These are phyloP conservation scores for Telmatochromis sp. DNA, from an alignment of 2,113 vertebrate species.

Conservation along the genomic window DNA sequence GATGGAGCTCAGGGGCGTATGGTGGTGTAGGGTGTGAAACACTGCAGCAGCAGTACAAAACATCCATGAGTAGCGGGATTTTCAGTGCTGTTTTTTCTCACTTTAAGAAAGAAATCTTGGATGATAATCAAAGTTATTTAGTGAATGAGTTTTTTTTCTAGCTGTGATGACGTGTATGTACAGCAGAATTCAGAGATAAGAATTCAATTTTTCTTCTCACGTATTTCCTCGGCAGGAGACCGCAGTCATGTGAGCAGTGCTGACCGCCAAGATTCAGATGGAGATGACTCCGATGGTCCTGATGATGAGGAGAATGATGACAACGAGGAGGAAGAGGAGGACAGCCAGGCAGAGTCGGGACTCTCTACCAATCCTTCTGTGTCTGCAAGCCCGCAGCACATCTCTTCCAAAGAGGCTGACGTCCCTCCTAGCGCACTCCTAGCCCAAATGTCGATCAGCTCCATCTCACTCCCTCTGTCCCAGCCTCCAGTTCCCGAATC, in stretches of 20 bases:
- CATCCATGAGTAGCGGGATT: background rate
- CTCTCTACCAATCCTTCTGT: constrained; percentile 90
- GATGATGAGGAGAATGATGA: constrained; percentile 92
- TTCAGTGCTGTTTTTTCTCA: background rate
- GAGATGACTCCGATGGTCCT: constrained; percentile 85
- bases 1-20: constrained; percentile 20
- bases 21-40: constrained; percentile 11
- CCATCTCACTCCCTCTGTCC: constrained; percentile 12
- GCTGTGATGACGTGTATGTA: background rate
- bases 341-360: constrained; percentile 93
- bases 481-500: constrained; percentile 18
- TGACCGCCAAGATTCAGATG: constrained; percentile 84
- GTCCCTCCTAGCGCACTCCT: constrained; percentile 82
- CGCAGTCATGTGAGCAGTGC: constrained; percentile 74
- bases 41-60: background rate
- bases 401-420: constrained; percentile 76
- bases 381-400: constrained; percentile 88
- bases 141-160: background rate
- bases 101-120: background rate
- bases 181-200: background rate
- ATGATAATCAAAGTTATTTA: background rate
- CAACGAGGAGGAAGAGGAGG: constrained; percentile 95
- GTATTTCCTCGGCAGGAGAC: constrained; percentile 72
- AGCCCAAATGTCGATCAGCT: constrained; percentile 88
- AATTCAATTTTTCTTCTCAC: background rate